A percentile compares a stretch with the other conserved stretches of the same genome.
phyloP scores from a whole-genome alignment of 2,113 vertebrate genomes.

The Scytalopus superciliaris region DNA sequence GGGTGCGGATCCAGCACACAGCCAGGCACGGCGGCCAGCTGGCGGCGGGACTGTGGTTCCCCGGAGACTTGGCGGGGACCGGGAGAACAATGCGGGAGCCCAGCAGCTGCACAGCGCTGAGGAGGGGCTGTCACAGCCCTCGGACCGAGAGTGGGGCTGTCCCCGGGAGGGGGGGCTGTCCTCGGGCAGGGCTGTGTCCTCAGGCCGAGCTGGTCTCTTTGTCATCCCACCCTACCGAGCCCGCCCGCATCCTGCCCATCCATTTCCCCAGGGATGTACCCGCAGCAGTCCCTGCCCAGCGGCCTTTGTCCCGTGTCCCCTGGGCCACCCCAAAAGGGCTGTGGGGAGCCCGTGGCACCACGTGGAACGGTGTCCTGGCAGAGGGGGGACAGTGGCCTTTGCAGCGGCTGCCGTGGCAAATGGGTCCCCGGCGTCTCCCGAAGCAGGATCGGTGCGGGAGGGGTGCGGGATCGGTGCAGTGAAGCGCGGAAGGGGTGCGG shows the following conservation, averaged over 20 bases:
- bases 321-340: background rate
- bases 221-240: background rate
- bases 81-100: background rate
- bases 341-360: background rate
- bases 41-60: background rate
- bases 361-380: rapidly evolving
- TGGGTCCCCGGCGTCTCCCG: background rate
- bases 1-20: background rate
- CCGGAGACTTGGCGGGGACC: background rate
- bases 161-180: background rate
- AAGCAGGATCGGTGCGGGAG: background rate
- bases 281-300: background rate
- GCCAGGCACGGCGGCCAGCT: background rate
- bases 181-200: background rate
- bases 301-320: background rate
- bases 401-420: background rate
- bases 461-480: background rate
- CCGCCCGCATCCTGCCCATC: rapidly evolving
- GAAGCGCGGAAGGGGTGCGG: background rate
- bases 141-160: background rate
- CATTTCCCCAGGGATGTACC: rapidly evolving
- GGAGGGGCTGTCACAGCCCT: background rate
- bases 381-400: background rate
- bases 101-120: background rate
- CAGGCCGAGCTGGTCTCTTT: background rate